Conservation (phyloP, 2,113 vertebrate species). For the Dromaius novaehollandiae region DNA sequence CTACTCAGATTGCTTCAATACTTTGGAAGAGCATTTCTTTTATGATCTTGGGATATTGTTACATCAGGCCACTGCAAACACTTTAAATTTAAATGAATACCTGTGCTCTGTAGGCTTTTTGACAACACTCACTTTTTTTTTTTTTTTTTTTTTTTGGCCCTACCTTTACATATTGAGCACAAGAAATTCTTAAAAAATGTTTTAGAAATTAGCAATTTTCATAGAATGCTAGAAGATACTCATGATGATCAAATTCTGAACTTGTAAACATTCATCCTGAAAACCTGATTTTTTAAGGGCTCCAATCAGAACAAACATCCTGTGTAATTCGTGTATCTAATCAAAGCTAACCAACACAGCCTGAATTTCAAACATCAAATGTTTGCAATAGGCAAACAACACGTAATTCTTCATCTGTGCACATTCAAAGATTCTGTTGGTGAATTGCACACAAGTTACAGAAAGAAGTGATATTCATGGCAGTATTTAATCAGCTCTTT, state of each 20-base stretch:
- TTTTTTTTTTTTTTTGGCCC: too few species aligned
- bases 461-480: background rate
- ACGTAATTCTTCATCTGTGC: conserved; percentile 41
- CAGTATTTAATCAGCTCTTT: background rate
- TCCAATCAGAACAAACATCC: conserved; percentile 65
- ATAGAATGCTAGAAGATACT: background rate
- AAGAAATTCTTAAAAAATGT: background rate
- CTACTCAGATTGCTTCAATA: background rate
- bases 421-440: conserved; percentile 26
- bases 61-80: background rate
- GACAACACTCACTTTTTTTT: background rate
- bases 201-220: background rate
- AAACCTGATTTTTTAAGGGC: conserved; percentile 65
- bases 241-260: conserved; percentile 32
- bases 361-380: conserved; percentile 66
- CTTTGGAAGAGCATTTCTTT: background rate
- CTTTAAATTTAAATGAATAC: background rate
- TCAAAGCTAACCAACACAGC: conserved; percentile 56
- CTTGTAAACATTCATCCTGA: conserved; percentile 55
- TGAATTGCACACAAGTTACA: background rate
- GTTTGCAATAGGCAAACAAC: conserved; percentile 52
- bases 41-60: background rate
- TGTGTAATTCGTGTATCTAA: conserved; percentile 64
- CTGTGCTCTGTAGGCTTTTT: background rate
- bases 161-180: background rate